phyloP scores from a whole-genome alignment of 2,888 invertebrate species.

The Darwinula stevensoni region DNA sequence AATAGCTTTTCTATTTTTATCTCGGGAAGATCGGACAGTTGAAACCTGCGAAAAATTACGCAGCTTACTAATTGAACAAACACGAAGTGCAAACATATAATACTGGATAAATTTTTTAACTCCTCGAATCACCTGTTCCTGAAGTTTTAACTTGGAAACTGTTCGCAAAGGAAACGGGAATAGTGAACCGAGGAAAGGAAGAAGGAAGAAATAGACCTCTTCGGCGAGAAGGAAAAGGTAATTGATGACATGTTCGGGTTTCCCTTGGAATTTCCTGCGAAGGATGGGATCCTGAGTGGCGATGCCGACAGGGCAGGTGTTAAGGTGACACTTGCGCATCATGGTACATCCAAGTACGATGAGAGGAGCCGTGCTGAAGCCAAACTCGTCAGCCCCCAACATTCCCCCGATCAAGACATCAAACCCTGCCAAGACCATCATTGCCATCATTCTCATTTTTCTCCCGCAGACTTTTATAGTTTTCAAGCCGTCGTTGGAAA shows the following conservation, averaged over 20 bases:
- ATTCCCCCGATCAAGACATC: constrained; percentile 86
- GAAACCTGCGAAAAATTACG: too few species aligned
- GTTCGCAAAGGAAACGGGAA: neutral
- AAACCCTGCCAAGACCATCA: constrained; percentile 27
- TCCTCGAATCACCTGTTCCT: too few species aligned
- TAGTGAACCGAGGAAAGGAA: constrained; percentile 4
- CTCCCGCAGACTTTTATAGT: too few species aligned
- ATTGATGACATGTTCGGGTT: constrained; percentile 90
- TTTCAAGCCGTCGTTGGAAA: too few species aligned
- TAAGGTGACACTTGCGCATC: constrained; percentile 98
- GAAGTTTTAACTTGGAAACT: too few species aligned
- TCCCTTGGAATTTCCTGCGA: constrained; percentile 83
- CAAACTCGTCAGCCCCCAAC: constrained; percentile 92
- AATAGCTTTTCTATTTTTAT: too few species aligned
- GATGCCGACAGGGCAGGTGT: constrained; percentile 96
- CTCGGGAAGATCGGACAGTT: too few species aligned
- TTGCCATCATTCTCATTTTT: too few species aligned
- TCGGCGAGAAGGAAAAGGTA: constrained; percentile 93
- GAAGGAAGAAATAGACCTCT: constrained; percentile 30
- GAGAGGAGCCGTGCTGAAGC: constrained; percentile 89
- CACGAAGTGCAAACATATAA: too few species aligned
- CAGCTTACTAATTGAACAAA: too few species aligned
- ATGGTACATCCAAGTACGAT: constrained; percentile 96
- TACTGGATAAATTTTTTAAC: too few species aligned
- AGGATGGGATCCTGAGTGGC: constrained; percentile 92